Evolutionary conservation across 2,113 vertebrate species (phyloP).

Genomic region (Hippocampus mohnikei): DNA sequence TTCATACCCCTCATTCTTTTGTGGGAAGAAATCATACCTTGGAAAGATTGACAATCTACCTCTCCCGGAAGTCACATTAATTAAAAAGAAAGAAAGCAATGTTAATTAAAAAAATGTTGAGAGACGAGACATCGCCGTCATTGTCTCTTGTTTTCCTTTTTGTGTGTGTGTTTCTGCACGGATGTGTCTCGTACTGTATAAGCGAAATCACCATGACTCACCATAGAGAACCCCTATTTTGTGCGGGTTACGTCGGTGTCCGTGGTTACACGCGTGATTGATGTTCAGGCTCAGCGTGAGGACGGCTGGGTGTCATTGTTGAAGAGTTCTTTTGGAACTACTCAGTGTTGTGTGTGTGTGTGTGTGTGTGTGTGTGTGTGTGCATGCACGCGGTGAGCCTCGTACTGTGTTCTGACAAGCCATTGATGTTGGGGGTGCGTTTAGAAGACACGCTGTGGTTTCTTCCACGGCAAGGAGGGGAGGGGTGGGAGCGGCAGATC

Average conservation of each 20-base stretch:
- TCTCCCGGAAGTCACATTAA: no score
- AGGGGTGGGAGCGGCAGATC: not conserved
- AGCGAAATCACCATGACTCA: conserved; percentile 21
- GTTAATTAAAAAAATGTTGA: no score
- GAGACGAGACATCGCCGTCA: no score
- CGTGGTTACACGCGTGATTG: conserved; percentile 24
- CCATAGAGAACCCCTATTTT: conserved; percentile 29
- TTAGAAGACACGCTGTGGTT: conserved; percentile 37
- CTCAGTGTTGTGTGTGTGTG: conserved; percentile 14
- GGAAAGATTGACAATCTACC: no score
- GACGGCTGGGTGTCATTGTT: conserved; percentile 38
- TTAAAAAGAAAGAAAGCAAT: no score
- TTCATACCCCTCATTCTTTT: no score
- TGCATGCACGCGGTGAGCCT: not conserved
- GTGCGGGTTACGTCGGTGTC: conserved; percentile 34
- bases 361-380: conserved; percentile 12
- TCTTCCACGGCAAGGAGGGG: not conserved
- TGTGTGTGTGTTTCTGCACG: no score
- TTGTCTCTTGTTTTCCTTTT: no score
- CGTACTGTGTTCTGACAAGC: conserved; percentile 46
- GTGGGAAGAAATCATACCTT: no score
- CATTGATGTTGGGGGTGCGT: conserved; percentile 56
- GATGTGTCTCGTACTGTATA: not conserved
- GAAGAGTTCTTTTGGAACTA: conserved; percentile 43
- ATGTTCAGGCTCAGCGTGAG: conserved; percentile 25